A percentile compares a stretch with the other conserved stretches of the same genome.
phyloP scores from a whole-genome alignment of 2,888 invertebrate species.

The Caenorhabditis doughertyi region DNA sequence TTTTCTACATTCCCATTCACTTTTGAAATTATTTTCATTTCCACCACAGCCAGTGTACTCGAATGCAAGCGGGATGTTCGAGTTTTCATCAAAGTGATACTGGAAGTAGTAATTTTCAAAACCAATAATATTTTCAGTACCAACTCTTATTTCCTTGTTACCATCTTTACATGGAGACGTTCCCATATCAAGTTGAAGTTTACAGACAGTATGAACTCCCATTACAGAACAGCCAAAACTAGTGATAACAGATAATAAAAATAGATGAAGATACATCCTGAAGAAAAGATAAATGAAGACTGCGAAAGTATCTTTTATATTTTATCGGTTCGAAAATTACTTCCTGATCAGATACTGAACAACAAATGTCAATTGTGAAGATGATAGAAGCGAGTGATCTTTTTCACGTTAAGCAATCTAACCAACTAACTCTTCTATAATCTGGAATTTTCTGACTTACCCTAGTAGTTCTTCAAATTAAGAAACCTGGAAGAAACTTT shows the following conservation, averaged over 20 bases:
- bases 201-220: conserved; percentile 1
- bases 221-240: not conserved
- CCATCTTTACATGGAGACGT: conserved; percentile 38
- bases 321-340: not conserved
- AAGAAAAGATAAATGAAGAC: not conserved
- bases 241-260: not conserved
- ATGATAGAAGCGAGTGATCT: no score
- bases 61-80: conserved; percentile 61
- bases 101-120: not conserved
- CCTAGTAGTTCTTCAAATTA: no score
- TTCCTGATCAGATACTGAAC: not conserved
- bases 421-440: no score
- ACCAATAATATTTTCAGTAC: not conserved
- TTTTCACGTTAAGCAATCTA: no score
- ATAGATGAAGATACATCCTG: not conserved
- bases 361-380: not conserved
- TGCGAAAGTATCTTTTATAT: conserved; percentile 1
- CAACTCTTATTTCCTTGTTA: conserved; percentile 45
- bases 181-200: conserved; percentile 39
- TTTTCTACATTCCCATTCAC: not conserved
- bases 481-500: no score
- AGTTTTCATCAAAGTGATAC: conserved; percentile 59
- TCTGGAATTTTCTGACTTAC: no score
- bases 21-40: conserved; percentile 61
- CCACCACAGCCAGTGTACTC: conserved; percentile 66